Percentiles rank a stretch among this genome's conserved stretches.
Conservation (phyloP, 2,797 vertebrate genomes). For the Vireo griseus region DNA sequence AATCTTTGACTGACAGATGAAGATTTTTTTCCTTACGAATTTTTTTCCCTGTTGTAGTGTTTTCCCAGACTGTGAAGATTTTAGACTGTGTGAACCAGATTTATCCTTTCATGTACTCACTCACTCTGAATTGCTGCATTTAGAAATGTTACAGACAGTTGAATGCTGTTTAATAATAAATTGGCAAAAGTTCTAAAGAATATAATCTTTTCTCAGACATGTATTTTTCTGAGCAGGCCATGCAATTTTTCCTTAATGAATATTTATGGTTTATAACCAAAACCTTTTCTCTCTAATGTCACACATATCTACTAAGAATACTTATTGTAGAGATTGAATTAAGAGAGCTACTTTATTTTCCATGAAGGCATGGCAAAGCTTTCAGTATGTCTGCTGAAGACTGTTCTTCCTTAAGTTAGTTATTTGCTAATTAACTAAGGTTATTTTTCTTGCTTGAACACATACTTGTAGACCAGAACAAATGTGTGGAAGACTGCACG, state of each 20-base stretch:
- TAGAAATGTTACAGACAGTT: conserved; percentile 12
- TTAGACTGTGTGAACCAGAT: conserved; percentile 38
- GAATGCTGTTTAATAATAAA: conserved; percentile 28
- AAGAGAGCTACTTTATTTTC: conserved; percentile 16
- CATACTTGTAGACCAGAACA: not conserved
- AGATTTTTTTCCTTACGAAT: not conserved
- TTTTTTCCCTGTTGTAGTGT: conserved; percentile 18
- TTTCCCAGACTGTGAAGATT: conserved; percentile 41
- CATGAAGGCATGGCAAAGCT: not conserved
- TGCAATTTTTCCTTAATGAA: not conserved
- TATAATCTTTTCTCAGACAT: not conserved
- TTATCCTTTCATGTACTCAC: conserved; percentile 32
- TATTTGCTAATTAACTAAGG: conserved; percentile 10
- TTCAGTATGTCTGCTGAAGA: not conserved
- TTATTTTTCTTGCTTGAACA: conserved; percentile 22
- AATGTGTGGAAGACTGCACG: not conserved
- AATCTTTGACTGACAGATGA: conserved; percentile 46
- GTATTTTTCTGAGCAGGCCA: not conserved
- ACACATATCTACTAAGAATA: not conserved
- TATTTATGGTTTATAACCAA: conserved; percentile 6
- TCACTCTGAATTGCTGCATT: conserved; percentile 8
- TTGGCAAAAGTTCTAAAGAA: not conserved
- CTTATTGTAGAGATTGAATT: not conserved
- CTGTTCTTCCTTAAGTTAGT: not conserved
- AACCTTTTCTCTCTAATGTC: not conserved